phyloP scores from a whole-genome alignment of 2,888 invertebrate species.

The Taenaris catops region DNA sequence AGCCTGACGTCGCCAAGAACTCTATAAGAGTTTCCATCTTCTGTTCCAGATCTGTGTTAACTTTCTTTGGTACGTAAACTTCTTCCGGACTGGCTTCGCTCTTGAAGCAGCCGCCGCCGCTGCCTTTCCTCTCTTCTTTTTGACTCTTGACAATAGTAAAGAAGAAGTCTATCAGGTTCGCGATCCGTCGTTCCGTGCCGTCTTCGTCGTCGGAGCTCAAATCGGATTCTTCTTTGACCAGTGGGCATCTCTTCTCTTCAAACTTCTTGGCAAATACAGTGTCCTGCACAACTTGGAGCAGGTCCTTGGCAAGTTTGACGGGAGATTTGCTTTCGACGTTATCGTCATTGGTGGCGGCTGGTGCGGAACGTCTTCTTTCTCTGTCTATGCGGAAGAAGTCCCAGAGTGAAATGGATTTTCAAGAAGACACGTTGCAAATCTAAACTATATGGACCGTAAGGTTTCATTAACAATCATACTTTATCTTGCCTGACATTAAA shows the following conservation, averaged over 20 bases:
- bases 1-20: conserved; percentile 63
- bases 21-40: conserved; percentile 75
- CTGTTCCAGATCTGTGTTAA: conserved; percentile 62
- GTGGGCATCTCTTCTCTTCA: conserved; percentile 59
- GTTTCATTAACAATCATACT: too few species aligned
- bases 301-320: conserved; percentile 57
- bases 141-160: conserved; percentile 73
- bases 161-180: conserved; percentile 71
- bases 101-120: conserved; percentile 64
- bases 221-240: conserved; percentile 68
- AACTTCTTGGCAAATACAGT: conserved; percentile 56
- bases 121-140: conserved; percentile 61
- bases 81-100: conserved; percentile 59
- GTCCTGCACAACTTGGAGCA: conserved; percentile 69
- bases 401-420: conserved; percentile 73
- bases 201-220: conserved; percentile 62
- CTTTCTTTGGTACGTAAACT: conserved; percentile 44
- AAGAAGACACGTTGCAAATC: too few species aligned
- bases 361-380: conserved; percentile 50
- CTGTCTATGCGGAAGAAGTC: conserved; percentile 60
- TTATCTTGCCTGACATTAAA: too few species aligned
- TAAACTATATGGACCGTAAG: too few species aligned
- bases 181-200: conserved; percentile 59
- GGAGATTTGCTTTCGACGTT: conserved; percentile 57
- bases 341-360: conserved; percentile 48